These are phyloP conservation scores for Orussus abietinus DNA, from an alignment of 1,140 invertebrate species.

Conservation along the genomic window DNA sequence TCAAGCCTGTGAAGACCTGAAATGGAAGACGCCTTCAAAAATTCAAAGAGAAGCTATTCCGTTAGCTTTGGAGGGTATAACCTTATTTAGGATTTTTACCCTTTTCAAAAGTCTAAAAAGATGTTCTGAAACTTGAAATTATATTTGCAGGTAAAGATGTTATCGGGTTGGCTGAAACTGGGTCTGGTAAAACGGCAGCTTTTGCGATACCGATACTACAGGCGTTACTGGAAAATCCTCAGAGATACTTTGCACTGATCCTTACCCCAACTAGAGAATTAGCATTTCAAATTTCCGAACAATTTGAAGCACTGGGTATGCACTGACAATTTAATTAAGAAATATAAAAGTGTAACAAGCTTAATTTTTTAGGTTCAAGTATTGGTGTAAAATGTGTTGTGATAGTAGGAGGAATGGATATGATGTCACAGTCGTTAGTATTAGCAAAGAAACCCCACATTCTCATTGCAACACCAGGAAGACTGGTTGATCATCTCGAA, in stretches of 20 bases:
- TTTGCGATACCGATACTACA: conserved; percentile 96
- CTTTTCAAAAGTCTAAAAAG: conserved; percentile 1
- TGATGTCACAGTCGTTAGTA: conserved; percentile 87
- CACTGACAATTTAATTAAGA: conserved; percentile 12
- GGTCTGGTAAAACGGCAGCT: conserved; percentile 96
- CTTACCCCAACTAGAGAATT: conserved; percentile 96
- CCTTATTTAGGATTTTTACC: conserved; percentile 5
- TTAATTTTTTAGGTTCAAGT: conserved; percentile 55
- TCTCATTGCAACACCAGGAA: conserved; percentile 88
- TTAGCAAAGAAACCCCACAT: conserved; percentile 95
- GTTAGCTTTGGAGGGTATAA: conserved; percentile 73
- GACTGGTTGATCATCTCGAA: conserved; percentile 86
- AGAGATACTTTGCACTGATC: conserved; percentile 90
- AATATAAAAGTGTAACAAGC: too few species aligned
- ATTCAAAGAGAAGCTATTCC: conserved; percentile 95
- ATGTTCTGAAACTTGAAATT: conserved; percentile 1
- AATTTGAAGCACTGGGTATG: conserved; percentile 88
- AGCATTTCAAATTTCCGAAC: conserved; percentile 93
- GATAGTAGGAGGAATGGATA: conserved; percentile 97
- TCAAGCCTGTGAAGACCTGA: conserved; percentile 85
- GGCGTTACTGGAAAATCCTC: conserved; percentile 82
- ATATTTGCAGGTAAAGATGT: conserved; percentile 74
- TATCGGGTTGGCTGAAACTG: conserved; percentile 95
- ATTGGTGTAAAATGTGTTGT: conserved; percentile 95
- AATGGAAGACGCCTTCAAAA: conserved; percentile 92